Conservation (phyloP, 30 jellyfish, hydroid and myxozoan species). For the Nemopilema nomurai region DNA sequence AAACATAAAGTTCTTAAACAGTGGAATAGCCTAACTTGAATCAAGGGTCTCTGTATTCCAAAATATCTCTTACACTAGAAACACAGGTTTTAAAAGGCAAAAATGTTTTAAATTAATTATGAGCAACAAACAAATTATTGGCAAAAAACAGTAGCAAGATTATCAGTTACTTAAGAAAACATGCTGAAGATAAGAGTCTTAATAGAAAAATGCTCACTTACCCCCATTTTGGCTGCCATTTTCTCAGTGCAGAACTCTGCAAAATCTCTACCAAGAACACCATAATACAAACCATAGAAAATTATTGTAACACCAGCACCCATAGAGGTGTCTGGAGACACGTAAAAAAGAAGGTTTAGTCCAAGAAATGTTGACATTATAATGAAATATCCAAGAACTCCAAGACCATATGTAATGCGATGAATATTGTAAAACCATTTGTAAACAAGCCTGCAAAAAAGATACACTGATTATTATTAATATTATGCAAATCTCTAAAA, state of each 20-base stretch:
- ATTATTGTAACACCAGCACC: slow-evolving; percentile 87
- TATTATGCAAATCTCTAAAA: no score
- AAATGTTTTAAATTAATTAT: no score
- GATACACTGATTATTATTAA: no score
- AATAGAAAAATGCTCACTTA: slow-evolving; percentile 30
- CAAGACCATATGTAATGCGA: slow-evolving; percentile 85
- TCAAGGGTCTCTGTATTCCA: no score
- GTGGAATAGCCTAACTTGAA: no score
- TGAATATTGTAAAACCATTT: slow-evolving; percentile 95
- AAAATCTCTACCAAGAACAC: slow-evolving; percentile 94
- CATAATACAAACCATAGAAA: slow-evolving; percentile 93
- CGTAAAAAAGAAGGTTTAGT: slow-evolving; percentile 62
- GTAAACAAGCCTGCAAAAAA: slow-evolving; percentile 85
- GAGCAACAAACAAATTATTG: no score
- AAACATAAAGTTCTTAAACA: no score
- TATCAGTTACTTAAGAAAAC: no score
- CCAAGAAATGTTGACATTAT: slow-evolving; percentile 95
- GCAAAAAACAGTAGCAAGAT: no score
- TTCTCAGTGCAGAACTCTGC: slow-evolving; percentile 92
- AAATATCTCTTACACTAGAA: no score
- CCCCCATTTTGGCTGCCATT: slow-evolving; percentile 98
- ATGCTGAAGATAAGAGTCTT: no score
- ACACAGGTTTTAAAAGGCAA: no score
- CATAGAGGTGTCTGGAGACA: slow-evolving; percentile 90
- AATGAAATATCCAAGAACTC: slow-evolving; percentile 78